Evolutionary conservation across 1,140 invertebrate genomes (phyloP).

Genomic region (Arctopsyche grandis): DNA sequence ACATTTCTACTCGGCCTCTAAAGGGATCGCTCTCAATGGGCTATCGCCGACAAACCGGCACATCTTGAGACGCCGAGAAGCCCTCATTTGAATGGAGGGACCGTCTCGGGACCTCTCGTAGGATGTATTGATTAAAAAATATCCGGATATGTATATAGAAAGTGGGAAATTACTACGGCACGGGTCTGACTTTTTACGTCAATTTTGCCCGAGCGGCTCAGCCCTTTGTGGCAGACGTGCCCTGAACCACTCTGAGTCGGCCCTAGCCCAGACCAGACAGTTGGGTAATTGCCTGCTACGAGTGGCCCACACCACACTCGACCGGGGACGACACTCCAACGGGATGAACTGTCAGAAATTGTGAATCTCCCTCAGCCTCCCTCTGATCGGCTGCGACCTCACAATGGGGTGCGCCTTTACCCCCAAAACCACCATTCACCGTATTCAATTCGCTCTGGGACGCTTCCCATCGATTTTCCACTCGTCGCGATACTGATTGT

Average conservation of each 20-base stretch:
- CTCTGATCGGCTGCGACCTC: too few species aligned
- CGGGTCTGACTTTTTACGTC: slow-evolving; percentile 11
- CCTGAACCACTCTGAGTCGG: neutral
- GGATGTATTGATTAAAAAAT: neutral
- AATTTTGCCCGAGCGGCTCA: neutral
- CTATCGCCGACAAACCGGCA: too few species aligned
- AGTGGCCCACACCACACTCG: neutral
- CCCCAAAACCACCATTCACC: too few species aligned
- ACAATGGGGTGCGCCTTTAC: too few species aligned
- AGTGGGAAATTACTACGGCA: neutral
- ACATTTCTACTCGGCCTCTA: too few species aligned
- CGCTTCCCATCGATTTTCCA: too few species aligned
- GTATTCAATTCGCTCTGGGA: too few species aligned
- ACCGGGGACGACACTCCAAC: slow-evolving; percentile 12
- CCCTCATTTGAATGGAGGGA: too few species aligned
- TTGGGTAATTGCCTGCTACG: slow-evolving; percentile 20
- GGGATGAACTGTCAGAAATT: slow-evolving; percentile 30
- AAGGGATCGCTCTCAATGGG: too few species aligned
- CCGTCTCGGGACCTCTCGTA: neutral
- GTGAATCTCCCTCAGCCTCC: neutral
- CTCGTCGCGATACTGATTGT: too few species aligned
- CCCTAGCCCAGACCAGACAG: neutral
- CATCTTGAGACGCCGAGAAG: too few species aligned
- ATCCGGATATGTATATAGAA: neutral
- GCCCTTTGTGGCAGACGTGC: slow-evolving; percentile 5